Evolutionary conservation across 2,888 invertebrate species (phyloP).

Genomic region (Stegophylla sp.): DNA sequence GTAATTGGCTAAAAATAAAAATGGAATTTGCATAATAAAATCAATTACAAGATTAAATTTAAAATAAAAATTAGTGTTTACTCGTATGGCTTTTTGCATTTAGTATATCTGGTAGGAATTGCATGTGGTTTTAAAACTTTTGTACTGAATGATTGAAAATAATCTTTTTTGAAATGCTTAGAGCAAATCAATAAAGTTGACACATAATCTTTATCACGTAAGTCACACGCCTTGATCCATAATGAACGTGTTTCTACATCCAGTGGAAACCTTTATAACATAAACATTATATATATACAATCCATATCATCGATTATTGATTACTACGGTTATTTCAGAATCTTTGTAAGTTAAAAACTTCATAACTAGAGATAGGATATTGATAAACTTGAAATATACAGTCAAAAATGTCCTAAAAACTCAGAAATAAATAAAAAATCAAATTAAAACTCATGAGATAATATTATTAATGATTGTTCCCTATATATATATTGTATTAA

Average conservation of each 20-base stretch:
- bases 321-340: too few species aligned
- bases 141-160: background rate
- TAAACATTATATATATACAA: background rate
- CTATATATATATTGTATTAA: too few species aligned
- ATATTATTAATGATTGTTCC: too few species aligned
- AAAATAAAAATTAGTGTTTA: background rate
- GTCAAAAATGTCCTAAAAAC: too few species aligned
- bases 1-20: constrained; percentile 13
- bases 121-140: background rate
- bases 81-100: background rate
- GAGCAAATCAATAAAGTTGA: background rate
- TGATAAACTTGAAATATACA: too few species aligned
- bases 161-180: constrained; percentile 19
- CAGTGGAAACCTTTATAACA: constrained; percentile 14
- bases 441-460: too few species aligned
- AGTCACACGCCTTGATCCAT: background rate
- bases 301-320: too few species aligned
- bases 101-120: constrained; percentile 10
- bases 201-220: background rate
- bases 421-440: background rate
- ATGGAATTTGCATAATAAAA: background rate
- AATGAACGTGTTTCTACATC: background rate
- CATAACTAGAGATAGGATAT: too few species aligned
- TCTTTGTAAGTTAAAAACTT: too few species aligned
- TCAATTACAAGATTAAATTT: too few species aligned